These are phyloP conservation scores for Panulirus ornatus DNA, from an alignment of 1,140 invertebrate species.

Conservation along the genomic window DNA sequence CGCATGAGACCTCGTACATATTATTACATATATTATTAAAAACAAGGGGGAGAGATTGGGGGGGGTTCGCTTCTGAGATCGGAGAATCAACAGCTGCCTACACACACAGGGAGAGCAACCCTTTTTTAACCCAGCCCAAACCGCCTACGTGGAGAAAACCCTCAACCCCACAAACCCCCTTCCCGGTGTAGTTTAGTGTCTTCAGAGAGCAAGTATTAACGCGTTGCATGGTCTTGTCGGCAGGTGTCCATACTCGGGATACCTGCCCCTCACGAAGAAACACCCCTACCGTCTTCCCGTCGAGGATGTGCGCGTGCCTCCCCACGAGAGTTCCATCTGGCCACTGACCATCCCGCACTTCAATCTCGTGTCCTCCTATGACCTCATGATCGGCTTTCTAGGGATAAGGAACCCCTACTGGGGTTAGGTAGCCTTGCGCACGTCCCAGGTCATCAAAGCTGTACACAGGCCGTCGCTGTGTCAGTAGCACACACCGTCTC, in stretches of 20 bases:
- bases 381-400: constrained; percentile 71
- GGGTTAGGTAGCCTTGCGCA: neutral
- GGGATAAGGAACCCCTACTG: constrained; percentile 34
- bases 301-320: constrained; percentile 64
- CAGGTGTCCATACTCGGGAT: constrained; percentile 7
- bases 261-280: constrained; percentile 46
- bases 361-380: constrained; percentile 74
- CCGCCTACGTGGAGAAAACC: neutral
- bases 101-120: neutral
- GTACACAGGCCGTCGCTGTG: neutral
- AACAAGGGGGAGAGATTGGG: neutral
- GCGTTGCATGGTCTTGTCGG: constrained; percentile 21
- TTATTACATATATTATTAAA: neutral
- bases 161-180: neutral
- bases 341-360: constrained; percentile 70
- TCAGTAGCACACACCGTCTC: neutral
- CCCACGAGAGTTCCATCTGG: constrained; percentile 73
- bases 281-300: constrained; percentile 69
- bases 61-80: neutral
- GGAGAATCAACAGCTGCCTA: neutral
- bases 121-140: neutral
- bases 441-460: neutral
- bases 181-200: neutral
- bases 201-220: constrained; percentile 13
- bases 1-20: neutral